Evolutionary conservation across 2,888 invertebrate genomes (phyloP).

Genomic region (Tenthredo notha): DNA sequence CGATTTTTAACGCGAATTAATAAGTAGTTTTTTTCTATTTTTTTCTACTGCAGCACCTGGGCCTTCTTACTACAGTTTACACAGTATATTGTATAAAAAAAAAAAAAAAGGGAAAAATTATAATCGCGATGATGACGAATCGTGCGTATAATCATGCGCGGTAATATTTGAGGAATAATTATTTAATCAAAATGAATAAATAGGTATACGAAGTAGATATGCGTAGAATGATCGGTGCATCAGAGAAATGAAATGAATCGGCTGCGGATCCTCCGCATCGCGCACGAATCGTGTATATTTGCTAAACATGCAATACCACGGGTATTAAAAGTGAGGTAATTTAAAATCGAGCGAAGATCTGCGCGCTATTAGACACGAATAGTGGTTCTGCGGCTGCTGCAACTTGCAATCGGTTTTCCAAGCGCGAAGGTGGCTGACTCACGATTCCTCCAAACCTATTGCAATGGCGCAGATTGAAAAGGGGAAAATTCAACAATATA

Average conservation of each 20-base stretch:
- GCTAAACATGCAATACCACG: slow-evolving; percentile 70
- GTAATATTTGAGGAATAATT: neutral
- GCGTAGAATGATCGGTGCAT: neutral
- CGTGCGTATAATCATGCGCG: slow-evolving; percentile 6
- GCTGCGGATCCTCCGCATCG: slow-evolving; percentile 54
- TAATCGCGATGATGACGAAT: neutral
- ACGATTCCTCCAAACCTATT: slow-evolving; percentile 63
- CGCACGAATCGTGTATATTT: slow-evolving; percentile 67
- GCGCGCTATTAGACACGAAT: slow-evolving; percentile 58
- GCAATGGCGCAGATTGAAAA: slow-evolving; percentile 65
- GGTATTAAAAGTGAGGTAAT: slow-evolving; percentile 72
- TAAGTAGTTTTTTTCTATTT: neutral
- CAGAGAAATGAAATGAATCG: neutral
- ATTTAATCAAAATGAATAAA: neutral
- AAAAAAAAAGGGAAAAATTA: neutral
- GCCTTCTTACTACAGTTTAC: neutral
- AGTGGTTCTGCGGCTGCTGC: slow-evolving; percentile 41
- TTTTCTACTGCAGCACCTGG: neutral
- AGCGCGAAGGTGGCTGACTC: slow-evolving; percentile 67
- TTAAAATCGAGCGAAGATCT: slow-evolving; percentile 73
- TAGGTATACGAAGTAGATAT: neutral
- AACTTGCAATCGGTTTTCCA: slow-evolving; percentile 59
- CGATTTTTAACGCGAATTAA: neutral
- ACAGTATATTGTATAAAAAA: neutral
- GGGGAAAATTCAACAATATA: slow-evolving; percentile 55